A percentile compares a stretch with the other conserved stretches of the same genome.
phyloP scores from a whole-genome alignment of 2,888 invertebrate species.

The Rhingia rostrata region DNA sequence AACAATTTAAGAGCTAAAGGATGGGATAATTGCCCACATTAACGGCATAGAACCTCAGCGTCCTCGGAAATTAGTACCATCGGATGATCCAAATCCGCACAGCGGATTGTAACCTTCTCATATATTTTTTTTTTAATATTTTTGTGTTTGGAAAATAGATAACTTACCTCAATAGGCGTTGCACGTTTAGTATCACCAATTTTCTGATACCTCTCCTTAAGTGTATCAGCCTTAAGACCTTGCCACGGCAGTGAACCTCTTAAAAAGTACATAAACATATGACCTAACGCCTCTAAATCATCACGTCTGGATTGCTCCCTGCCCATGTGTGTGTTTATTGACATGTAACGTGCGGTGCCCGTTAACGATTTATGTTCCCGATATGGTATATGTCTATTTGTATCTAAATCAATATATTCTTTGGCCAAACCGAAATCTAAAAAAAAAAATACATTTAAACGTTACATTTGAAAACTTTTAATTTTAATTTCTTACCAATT shows the following conservation, averaged over 20 bases:
- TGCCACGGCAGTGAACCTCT: conserved; percentile 99
- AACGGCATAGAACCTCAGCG: too few species aligned
- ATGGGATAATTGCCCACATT: too few species aligned
- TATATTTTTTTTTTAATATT: too few species aligned
- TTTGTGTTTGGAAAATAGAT: not conserved
- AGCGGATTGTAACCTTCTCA: too few species aligned
- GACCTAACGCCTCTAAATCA: conserved; percentile 99
- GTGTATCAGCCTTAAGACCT: conserved; percentile 99
- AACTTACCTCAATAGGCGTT: conserved; percentile 95
- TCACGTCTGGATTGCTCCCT: conserved; percentile 99
- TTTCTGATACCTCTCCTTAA: conserved; percentile 99
- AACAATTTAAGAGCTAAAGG: too few species aligned
- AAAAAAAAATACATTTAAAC: conserved; percentile 75
- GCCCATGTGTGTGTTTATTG: conserved; percentile 99
- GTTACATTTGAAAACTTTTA: not conserved
- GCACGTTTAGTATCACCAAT: conserved; percentile 99
- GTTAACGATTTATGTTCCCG: conserved; percentile 99
- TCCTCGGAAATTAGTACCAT: too few species aligned
- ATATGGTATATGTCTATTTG: conserved; percentile 99
- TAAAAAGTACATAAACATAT: conserved; percentile 99
- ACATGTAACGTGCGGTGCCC: conserved; percentile 99
- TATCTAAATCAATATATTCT: conserved; percentile 99
- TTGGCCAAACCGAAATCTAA: conserved; percentile 99
- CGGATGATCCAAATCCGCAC: too few species aligned
- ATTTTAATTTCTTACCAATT: conserved; percentile 88